Base-by-base conservation (phyloP, 2,113 vertebrate species). In the Beaufortia kweichowensis region DNA sequence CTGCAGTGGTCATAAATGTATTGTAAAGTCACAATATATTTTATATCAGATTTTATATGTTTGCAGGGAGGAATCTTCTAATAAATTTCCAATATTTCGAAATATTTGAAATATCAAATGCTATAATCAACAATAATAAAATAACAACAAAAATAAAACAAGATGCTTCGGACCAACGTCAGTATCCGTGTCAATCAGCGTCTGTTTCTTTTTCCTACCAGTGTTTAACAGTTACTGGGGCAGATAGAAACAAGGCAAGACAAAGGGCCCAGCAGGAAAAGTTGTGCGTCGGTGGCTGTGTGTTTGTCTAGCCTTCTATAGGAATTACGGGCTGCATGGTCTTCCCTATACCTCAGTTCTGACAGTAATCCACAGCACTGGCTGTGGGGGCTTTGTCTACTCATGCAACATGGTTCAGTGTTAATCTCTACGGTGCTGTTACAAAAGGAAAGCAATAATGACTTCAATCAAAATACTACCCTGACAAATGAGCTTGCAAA, bases 301-400 rank as follows among this genome's bases (percentile, higher is more conserved):
- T 86, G 83, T 89, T 87, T 90, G 82, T 90, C 85, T 86, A 88
- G 86, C 89, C 90, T 90, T 90, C 89, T 85, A 80, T 84, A 85
- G 88, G 89, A 90, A 90, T 91, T 85, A 86, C 83, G 72, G 88
- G 75, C 85, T 84, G 87, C 83, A 76, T 63, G 26, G 61, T 83
- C 83, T 79, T 86, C 60, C 67, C 79, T 79, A 64, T 74, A 86
- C 82, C 81, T 84, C 3, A 81, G 75, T 76, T 63, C 83, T 83
- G 90, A 90, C 88, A 89, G 85, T 86, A 92, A 89, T 88, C 91
- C 86, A 90, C 85, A 85, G 83, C 87, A 81, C 69, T 83, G 86
- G 84, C 87, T 88, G 89, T 81, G 87, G 85, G 79, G 88, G 88
- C 86, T 90, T 85, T 90, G 84, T 91, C 90, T 88, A 69, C 87